Percentiles rank a stretch among this genome's conserved stretches.
Conservation (phyloP, 2,888 invertebrate genomes). For the Sphecodes monilicornis region DNA sequence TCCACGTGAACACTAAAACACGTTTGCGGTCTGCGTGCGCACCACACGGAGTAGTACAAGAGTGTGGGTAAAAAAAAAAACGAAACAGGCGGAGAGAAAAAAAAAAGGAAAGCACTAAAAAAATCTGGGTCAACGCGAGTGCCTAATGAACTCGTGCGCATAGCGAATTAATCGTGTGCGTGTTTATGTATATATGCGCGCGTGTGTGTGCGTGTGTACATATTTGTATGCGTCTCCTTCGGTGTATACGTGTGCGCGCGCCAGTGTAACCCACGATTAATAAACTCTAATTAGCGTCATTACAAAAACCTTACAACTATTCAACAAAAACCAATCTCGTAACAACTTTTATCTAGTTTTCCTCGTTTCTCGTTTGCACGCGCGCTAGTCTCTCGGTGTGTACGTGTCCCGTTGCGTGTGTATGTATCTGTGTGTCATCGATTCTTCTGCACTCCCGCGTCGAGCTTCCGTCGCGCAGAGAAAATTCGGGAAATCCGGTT, state of each 20-base stretch:
- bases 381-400: conserved; percentile 1
- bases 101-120: conserved; percentile 41
- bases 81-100: background rate
- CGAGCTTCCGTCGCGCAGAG: background rate
- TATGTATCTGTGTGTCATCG: background rate
- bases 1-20: conserved; percentile 34
- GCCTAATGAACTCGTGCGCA: conserved; percentile 38
- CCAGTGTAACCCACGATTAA: conserved; percentile 63
- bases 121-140: conserved; percentile 56
- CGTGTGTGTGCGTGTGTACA: background rate
- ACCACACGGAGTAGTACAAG: conserved; percentile 16
- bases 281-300: conserved; percentile 80
- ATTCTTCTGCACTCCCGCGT: conserved; percentile 1
- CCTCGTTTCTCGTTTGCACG: background rate
- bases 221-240: background rate
- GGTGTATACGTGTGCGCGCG: background rate
- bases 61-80: background rate
- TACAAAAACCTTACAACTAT: conserved; percentile 84
- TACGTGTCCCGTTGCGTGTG: background rate
- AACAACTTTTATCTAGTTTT: conserved; percentile 74
- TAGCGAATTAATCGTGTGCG: conserved; percentile 33
- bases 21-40: conserved; percentile 25
- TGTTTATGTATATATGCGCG: background rate
- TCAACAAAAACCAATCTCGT: conserved; percentile 82
- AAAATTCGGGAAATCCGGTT: background rate